Evolutionary conservation across 2,888 invertebrate genomes (phyloP).

Genomic region (Parnassius smintheus): DNA sequence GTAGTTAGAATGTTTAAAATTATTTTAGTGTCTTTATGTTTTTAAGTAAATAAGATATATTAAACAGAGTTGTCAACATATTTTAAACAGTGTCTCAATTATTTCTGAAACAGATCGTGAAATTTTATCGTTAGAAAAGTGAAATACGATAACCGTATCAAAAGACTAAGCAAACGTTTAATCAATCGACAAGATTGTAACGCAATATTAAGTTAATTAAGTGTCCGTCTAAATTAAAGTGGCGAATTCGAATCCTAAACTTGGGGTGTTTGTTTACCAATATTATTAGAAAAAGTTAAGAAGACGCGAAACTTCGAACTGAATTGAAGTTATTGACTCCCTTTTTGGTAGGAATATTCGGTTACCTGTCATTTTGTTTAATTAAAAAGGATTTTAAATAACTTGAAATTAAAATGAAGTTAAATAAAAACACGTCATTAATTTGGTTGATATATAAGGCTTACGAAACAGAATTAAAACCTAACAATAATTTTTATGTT

Average conservation of each 20-base stretch:
- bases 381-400: not conserved
- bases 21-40: too few species aligned
- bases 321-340: conserved; percentile 9
- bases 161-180: conserved; percentile 27
- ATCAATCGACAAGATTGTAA: conserved; percentile 32
- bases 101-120: not conserved
- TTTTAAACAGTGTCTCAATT: not conserved
- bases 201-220: conserved; percentile 39
- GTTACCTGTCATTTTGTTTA: conserved; percentile 11
- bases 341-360: conserved; percentile 12
- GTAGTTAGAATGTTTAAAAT: too few species aligned
- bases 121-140: not conserved
- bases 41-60: too few species aligned
- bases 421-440: too few species aligned
- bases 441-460: too few species aligned
- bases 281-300: conserved; percentile 36
- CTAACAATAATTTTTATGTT: too few species aligned
- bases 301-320: conserved; percentile 26
- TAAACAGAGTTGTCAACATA: too few species aligned
- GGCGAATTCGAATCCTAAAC: conserved; percentile 33
- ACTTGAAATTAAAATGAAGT: not conserved
- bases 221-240: conserved; percentile 32
- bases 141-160: conserved; percentile 2
- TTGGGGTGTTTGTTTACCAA: conserved; percentile 34
- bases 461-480: too few species aligned